phyloP scores from a whole-genome alignment of 2,113 vertebrate genomes.

The Rissa tridactyla region DNA sequence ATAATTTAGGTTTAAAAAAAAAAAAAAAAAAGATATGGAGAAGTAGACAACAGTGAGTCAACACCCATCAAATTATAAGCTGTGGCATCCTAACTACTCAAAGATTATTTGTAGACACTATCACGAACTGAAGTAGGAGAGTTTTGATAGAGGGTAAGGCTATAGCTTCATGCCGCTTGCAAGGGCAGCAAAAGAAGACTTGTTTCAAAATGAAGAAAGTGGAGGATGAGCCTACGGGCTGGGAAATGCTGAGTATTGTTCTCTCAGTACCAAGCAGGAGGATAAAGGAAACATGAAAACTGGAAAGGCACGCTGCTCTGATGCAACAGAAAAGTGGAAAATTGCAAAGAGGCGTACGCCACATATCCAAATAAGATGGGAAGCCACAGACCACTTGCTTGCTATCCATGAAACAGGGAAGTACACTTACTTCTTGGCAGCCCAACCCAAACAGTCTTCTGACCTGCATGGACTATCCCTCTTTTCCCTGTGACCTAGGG shows the following conservation, averaged over 20 bases:
- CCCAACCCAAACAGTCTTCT: slow-evolving; percentile 38
- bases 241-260: neutral
- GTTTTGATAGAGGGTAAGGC: neutral
- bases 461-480: slow-evolving; percentile 34
- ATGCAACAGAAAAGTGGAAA: neutral
- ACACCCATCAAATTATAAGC: neutral
- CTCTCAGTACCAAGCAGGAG: neutral
- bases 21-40: neutral
- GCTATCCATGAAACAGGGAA: neutral
- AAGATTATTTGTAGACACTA: neutral
- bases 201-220: neutral
- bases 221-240: neutral
- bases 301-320: neutral
- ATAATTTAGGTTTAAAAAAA: neutral
- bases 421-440: slow-evolving; percentile 27
- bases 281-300: neutral
- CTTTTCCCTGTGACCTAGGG: slow-evolving; percentile 47
- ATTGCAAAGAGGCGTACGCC: neutral
- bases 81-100: neutral
- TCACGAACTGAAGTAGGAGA: neutral
- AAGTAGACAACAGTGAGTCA: neutral
- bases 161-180: neutral
- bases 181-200: neutral
- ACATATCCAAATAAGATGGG: neutral
- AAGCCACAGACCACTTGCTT: neutral